These are phyloP conservation scores for Monodelphis domestica DNA, from an alignment of 2,797 vertebrate species.

Conservation along the genomic window DNA sequence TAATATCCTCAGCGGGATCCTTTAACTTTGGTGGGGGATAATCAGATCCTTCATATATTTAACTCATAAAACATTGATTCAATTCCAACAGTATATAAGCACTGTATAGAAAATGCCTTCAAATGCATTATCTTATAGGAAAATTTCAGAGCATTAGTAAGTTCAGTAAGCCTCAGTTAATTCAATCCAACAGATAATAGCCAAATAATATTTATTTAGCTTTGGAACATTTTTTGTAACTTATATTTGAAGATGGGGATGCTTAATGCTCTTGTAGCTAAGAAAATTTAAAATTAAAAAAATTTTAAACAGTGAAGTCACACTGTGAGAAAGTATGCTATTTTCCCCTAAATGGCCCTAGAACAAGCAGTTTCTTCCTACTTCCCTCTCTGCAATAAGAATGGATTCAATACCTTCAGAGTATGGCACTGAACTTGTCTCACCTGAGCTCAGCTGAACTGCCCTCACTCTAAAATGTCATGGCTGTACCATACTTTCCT, in stretches of 20 bases:
- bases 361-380: background rate
- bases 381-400: conserved; percentile 31
- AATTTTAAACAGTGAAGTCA: conserved; percentile 32
- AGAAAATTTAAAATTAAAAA: background rate
- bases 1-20: background rate
- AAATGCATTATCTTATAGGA: background rate
- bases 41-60: background rate
- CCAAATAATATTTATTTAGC: conserved; percentile 22
- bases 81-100: background rate
- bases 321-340: conserved; percentile 22
- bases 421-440: background rate
- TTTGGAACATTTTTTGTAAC: conserved; percentile 32
- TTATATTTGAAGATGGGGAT: conserved; percentile 26
- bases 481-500: background rate
- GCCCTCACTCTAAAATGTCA: conserved; percentile 8
- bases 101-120: background rate
- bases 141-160: background rate
- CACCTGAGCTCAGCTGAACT: background rate
- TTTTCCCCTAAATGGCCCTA: conserved; percentile 21
- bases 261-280: background rate
- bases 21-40: background rate
- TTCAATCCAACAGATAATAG: conserved; percentile 41
- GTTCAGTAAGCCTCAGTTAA: conserved; percentile 2
- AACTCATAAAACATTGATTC: background rate
- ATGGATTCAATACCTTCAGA: background rate